Conservation (phyloP, 2,888 invertebrate species). For the Arrhopalites spinosus region DNA sequence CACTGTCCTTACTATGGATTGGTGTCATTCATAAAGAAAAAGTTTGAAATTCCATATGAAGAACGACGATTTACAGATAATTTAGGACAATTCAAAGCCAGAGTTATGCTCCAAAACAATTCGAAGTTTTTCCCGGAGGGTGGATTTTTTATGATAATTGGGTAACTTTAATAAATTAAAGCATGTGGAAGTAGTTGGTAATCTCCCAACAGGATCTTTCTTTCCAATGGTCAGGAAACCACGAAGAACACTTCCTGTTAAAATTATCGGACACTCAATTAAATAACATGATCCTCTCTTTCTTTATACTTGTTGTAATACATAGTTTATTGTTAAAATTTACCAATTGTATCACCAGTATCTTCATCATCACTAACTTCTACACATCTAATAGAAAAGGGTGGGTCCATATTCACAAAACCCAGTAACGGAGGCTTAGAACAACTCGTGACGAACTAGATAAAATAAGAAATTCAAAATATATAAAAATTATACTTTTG, state of each 20-base stretch:
- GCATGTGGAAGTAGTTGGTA: slow-evolving; percentile 99
- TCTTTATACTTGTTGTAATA: no score
- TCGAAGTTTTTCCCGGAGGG: slow-evolving; percentile 90
- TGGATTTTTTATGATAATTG: slow-evolving; percentile 95
- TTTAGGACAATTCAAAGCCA: slow-evolving; percentile 98
- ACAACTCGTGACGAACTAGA: slow-evolving; percentile 68
- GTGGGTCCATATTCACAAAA: slow-evolving; percentile 94
- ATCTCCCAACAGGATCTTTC: slow-evolving; percentile 82
- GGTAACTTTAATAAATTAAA: slow-evolving; percentile 97
- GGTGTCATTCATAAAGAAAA: no score
- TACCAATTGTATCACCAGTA: slow-evolving; percentile 82
- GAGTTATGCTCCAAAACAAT: slow-evolving; percentile 98
- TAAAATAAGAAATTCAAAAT: neutral
- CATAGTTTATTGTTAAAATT: slow-evolving; percentile 45
- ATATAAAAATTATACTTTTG: neutral
- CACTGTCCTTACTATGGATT: no score
- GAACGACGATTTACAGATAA: neutral
- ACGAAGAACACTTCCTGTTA: slow-evolving; percentile 89
- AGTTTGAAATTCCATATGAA: no score
- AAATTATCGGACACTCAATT: slow-evolving; percentile 34
- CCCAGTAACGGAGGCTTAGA: slow-evolving; percentile 96
- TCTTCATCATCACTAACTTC: slow-evolving; percentile 98
- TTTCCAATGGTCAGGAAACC: slow-evolving; percentile 97
- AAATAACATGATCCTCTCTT: slow-evolving; percentile 21
- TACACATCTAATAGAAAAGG: slow-evolving; percentile 97